Base-by-base conservation (phyloP, 2,888 invertebrate species). In the Microplitis deprimator region DNA sequence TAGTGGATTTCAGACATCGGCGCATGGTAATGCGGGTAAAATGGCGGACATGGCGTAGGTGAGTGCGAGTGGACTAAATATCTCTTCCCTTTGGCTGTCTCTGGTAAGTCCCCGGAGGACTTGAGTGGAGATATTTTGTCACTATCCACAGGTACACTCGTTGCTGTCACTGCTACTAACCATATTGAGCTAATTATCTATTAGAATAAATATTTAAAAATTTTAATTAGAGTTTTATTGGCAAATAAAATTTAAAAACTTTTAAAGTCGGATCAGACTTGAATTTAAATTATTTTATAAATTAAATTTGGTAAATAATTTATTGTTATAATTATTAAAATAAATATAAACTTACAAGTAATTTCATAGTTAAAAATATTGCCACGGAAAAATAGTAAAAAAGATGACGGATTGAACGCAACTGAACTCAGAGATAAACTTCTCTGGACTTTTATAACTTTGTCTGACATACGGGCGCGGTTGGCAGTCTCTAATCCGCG, bases 371-470 rank as follows among this genome's bases (percentile, higher is more conserved):
- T 13, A 50, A 13, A 29, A 29, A 29, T 29, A 29, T 41, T 29
- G 38, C 61, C 68, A 68, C 38, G 64, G 16, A 50, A 38, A 68
- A 76, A 64, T 8, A 41, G 8, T 20, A 6, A 64, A 40, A 10
- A 60, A 41, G 6, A 67, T 59, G 10, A 60, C 17, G 41, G 64
- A 40, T 70, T 20, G 17, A 61, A 40, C 17, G 40, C 40, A 38
- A 76, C 61, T 61, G 65, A 61, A 50, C 68, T 17, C n/a, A 38
- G 8, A 6, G 77, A 79, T 81, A 79, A 75, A 79, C 13, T 61
- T 81, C 73, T 78, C 38, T 79, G 74, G 50, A 83, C 84, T 88
- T 89, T 89, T 89, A 89, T 89, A 89, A 89, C 89, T 89, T 89
- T 83, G 83, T 82, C 82, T 81, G 83, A 82, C 80, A 81, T 82